phyloP scores from a whole-genome alignment of 2,797 vertebrate genomes.

The Enteromius unitaeniatus region DNA sequence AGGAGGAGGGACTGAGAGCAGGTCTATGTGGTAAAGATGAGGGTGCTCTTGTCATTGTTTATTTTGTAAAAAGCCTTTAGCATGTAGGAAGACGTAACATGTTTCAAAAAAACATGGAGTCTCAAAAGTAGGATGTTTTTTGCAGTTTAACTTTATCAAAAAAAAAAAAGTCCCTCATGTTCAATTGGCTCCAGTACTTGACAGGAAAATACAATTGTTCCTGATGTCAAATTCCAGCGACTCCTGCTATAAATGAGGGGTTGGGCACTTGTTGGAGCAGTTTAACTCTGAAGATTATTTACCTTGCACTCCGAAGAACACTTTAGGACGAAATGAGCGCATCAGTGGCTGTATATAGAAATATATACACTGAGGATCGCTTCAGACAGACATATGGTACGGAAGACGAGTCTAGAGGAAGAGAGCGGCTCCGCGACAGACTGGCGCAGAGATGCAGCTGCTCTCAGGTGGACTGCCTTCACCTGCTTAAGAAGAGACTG shows the following conservation, averaged over 20 bases:
- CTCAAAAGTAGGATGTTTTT: slow-evolving; percentile 63
- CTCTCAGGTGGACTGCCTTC: slow-evolving; percentile 74
- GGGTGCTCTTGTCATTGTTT: slow-evolving; percentile 38
- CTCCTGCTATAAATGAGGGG: slow-evolving; percentile 71
- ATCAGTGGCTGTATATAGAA: slow-evolving; percentile 83
- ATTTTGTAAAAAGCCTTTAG: slow-evolving; percentile 59
- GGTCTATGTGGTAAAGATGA: slow-evolving; percentile 30
- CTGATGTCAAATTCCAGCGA: slow-evolving; percentile 66
- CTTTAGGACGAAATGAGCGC: slow-evolving; percentile 75
- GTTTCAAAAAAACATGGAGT: slow-evolving; percentile 61
- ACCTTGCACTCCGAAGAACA: slow-evolving; percentile 5
- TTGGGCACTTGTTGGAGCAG: slow-evolving; percentile 54
- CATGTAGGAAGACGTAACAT: slow-evolving; percentile 73
- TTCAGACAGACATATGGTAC: slow-evolving; percentile 82
- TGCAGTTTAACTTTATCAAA: slow-evolving; percentile 66
- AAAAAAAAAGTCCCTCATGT: slow-evolving; percentile 50
- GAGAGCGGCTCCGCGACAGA: slow-evolving; percentile 69
- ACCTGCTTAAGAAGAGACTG: slow-evolving; percentile 79
- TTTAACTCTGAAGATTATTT: slow-evolving; percentile 18
- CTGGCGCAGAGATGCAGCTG: slow-evolving; percentile 76
- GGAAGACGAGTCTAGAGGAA: slow-evolving; percentile 64
- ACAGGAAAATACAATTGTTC: slow-evolving; percentile 75
- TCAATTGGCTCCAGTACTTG: slow-evolving; percentile 73
- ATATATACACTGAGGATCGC: slow-evolving; percentile 84
- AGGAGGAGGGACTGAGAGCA: slow-evolving; percentile 44